Evolutionary conservation across 2,113 vertebrate genomes (phyloP).

Genomic region (Bufo bufo): DNA sequence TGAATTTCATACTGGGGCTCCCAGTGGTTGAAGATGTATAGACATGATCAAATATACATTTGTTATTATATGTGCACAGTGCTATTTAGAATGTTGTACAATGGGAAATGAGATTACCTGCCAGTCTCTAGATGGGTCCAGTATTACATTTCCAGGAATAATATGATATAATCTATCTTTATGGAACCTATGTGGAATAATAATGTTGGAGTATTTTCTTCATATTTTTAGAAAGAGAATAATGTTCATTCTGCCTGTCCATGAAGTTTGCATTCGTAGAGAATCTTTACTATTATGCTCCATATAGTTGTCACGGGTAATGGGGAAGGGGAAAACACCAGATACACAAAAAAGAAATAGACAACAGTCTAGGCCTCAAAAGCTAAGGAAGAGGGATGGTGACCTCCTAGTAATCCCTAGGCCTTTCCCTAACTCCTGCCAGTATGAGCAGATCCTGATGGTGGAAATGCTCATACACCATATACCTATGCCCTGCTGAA

Average conservation of each 20-base stretch:
- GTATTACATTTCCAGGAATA: conserved; percentile 22
- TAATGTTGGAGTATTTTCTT: neutral
- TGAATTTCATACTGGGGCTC: conserved; percentile 4
- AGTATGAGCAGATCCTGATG: too few relatives aligned
- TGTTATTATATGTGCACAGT: neutral
- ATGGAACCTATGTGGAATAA: neutral
- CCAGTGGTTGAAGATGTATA: conserved; percentile 10
- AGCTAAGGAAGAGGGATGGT: too few relatives aligned
- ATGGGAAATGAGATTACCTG: neutral
- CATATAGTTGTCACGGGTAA: too few relatives aligned
- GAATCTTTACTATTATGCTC: neutral
- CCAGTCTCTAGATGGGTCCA: neutral
- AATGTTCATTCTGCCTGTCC: neutral
- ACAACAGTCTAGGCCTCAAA: too few relatives aligned
- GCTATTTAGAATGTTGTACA: conserved; percentile 7
- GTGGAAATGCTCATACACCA: too few relatives aligned
- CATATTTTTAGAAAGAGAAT: neutral
- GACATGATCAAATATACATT: conserved; percentile 10
- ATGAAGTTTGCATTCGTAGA: neutral
- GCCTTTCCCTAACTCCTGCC: too few relatives aligned
- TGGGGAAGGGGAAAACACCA: too few relatives aligned
- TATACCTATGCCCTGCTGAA: too few relatives aligned
- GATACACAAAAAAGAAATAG: too few relatives aligned
- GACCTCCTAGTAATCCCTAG: too few relatives aligned
- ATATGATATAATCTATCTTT: neutral